These are phyloP conservation scores for Scelioninae gen. 1 DNA, from an alignment of 2,888 invertebrate species.

Conservation along the genomic window DNA sequence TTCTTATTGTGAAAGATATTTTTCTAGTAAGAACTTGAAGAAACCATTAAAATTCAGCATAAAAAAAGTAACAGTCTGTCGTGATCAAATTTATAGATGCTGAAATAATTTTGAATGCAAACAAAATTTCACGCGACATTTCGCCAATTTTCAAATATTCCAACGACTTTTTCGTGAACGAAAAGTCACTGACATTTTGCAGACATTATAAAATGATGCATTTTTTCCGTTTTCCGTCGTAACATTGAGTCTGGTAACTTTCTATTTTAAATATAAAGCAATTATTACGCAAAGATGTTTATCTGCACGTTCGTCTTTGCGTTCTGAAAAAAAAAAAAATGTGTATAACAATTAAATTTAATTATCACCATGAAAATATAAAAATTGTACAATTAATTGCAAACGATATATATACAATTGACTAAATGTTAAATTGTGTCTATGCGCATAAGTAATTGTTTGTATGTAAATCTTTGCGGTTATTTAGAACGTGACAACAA, in stretches of 20 bases:
- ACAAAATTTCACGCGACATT: too few species aligned
- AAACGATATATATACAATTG: constrained; percentile 13
- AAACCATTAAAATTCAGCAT: too few species aligned
- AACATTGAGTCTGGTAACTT: not conserved
- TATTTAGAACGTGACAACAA: constrained; percentile 52
- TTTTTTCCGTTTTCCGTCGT: constrained; percentile 5
- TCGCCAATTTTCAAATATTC: too few species aligned
- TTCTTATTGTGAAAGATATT: too few species aligned
- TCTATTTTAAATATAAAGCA: constrained; percentile 4
- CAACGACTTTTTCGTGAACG: too few species aligned
- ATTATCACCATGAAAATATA: not conserved
- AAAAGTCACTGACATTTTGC: constrained; percentile 20
- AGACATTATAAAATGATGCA: constrained; percentile 12
- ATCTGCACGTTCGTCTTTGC: not conserved
- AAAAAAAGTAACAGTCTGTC: too few species aligned
- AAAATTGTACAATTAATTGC: not conserved
- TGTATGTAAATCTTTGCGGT: constrained; percentile 38
- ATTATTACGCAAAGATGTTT: constrained; percentile 5
- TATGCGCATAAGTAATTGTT: constrained; percentile 44
- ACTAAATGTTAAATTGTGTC: constrained; percentile 43
- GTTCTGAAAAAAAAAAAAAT: too few species aligned
- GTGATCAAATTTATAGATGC: too few species aligned
- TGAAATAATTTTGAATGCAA: too few species aligned
- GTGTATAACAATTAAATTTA: constrained; percentile 8
- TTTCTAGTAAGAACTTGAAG: too few species aligned